These are phyloP conservation scores for Lucifuga dentata DNA, from an alignment of 2,113 vertebrate species.

Conservation along the genomic window DNA sequence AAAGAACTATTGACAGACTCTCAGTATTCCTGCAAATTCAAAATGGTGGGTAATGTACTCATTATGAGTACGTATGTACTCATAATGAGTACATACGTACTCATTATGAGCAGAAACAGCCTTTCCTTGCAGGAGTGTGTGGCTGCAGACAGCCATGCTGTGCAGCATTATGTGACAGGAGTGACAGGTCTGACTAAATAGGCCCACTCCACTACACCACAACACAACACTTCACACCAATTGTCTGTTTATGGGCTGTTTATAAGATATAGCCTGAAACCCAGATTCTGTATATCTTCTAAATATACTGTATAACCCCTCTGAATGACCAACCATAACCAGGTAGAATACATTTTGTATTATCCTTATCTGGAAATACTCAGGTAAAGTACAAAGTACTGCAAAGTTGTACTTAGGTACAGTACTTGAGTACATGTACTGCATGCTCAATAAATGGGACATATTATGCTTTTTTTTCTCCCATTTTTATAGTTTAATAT, in stretches of 20 bases:
- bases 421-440: too few relatives aligned
- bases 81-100: neutral
- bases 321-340: neutral
- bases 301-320: neutral
- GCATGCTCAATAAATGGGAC: too few relatives aligned
- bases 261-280: neutral
- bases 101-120: constrained; percentile 5
- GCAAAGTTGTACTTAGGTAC: too few relatives aligned
- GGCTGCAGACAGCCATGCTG: constrained; percentile 15
- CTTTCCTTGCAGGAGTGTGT: neutral
- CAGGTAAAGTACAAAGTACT: too few relatives aligned
- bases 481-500: too few relatives aligned
- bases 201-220: neutral
- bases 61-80: neutral
- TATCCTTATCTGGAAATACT: too few relatives aligned
- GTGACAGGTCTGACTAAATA: constrained; percentile 8
- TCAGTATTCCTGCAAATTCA: constrained; percentile 5
- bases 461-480: too few relatives aligned
- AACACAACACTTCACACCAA: neutral
- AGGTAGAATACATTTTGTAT: neutral
- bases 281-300: neutral
- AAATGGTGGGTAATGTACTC: constrained; percentile 13
- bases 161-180: constrained; percentile 19
- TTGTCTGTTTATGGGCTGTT: neutral
- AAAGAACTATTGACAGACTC: constrained; percentile 8